Evolutionary conservation across 1,140 invertebrate genomes (phyloP), one percentile per base, ranked within the genome.

Genomic region (Hycleus phaleratus): DNA sequence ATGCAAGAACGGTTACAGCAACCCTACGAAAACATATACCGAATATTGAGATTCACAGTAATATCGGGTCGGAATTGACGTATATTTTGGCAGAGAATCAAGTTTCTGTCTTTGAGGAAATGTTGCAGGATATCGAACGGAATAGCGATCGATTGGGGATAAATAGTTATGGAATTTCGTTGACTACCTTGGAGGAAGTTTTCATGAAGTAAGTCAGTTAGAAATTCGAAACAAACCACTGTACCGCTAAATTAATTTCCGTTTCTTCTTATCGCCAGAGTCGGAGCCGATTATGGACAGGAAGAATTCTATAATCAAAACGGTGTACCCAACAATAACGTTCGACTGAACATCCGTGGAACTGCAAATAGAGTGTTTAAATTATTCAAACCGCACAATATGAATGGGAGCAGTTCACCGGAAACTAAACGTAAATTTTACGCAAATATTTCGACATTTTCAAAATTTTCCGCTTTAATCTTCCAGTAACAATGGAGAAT

Each of bases 141-240:
- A 74, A 81, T 44, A 84, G 82, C 59, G 74, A 77, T 9, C 63
- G 75, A 32, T 74, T 93, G n/a, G 82, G 83, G 3, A 79, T 95
- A 40, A 78, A 74, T 57, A 78, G 77, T 64, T 81, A 78, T 65
- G 79, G 80, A 12, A 73, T 91, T 6, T 88, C 88, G 0, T 79
- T 90, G 1, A 91, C 90, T 9, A 93, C 90, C 25, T 81, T 95
- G 66, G 91, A 95, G 75, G 90, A 94, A 80, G 90, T 95, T 3
- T 94, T 93, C 73, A 78, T 94, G 65, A 90, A 85, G 88, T 90
- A 77, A 74, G 77, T 72, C 53, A 54, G 49, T 46, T 43, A 45
- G 43, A 38, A 46, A 49, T 26, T 24, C 0, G 5, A 18, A 48
- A 24, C n/a, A 11, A 9, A 47, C 18, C 18, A 18, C 18, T 18